phyloP scores from a whole-genome alignment of 2,888 invertebrate genomes.

The Fragum fragum region DNA sequence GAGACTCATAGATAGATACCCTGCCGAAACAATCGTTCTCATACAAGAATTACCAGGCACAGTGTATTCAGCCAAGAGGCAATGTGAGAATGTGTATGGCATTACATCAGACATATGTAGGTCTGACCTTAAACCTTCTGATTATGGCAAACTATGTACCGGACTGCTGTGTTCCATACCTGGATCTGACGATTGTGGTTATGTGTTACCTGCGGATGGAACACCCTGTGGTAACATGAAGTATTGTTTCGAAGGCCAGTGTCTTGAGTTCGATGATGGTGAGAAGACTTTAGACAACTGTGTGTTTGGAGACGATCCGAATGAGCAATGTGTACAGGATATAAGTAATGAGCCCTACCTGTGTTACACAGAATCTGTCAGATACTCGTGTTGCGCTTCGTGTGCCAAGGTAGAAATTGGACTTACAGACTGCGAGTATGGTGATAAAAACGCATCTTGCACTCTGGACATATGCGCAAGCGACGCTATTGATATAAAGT shows the following conservation, averaged over 20 bases:
- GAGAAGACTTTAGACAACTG: slow-evolving; percentile 45
- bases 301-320: slow-evolving; percentile 53
- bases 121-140: slow-evolving; percentile 35
- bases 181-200: slow-evolving; percentile 37
- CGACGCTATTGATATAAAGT: slow-evolving; percentile 23
- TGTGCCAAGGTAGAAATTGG: slow-evolving; percentile 44
- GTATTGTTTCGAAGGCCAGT: slow-evolving; percentile 53
- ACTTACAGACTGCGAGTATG: slow-evolving; percentile 55
- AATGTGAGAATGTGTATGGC: slow-evolving; percentile 53
- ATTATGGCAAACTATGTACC: slow-evolving; percentile 51
- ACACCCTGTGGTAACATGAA: slow-evolving; percentile 65
- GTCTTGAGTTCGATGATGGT: slow-evolving; percentile 51
- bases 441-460: slow-evolving; percentile 49
- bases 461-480: slow-evolving; percentile 25
- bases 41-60: slow-evolving; percentile 49
- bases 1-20: slow-evolving; percentile 23
- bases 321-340: slow-evolving; percentile 25
- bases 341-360: slow-evolving; percentile 21
- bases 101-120: slow-evolving; percentile 53
- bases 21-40: slow-evolving; percentile 23
- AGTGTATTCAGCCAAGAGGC: slow-evolving; percentile 43
- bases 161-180: slow-evolving; percentile 51
- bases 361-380: slow-evolving; percentile 44
- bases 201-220: slow-evolving; percentile 65
- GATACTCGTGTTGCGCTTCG: slow-evolving; percentile 48